phyloP scores from a whole-genome alignment of 2,888 invertebrate genomes.

The Theodoxus fluviatilis region DNA sequence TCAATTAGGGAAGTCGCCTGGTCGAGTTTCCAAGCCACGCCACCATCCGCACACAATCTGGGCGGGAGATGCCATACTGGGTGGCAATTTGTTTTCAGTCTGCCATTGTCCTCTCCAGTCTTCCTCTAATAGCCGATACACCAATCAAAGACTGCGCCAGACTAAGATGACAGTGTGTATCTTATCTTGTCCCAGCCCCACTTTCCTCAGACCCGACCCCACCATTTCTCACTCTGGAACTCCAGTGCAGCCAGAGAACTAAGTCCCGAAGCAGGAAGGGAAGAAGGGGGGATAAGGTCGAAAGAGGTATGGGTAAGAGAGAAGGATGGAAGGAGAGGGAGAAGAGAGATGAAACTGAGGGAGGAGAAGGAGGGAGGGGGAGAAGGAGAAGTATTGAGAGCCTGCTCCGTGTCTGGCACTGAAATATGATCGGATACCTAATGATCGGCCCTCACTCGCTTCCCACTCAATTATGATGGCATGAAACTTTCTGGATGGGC shows the following conservation, averaged over 20 bases:
- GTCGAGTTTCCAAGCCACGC: conserved; percentile 2
- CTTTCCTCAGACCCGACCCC: too few species aligned
- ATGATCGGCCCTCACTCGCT: conserved; percentile 23
- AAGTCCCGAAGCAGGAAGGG: too few species aligned
- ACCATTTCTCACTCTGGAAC: too few species aligned
- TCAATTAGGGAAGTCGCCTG: conserved; percentile 7
- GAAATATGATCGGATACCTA: conserved; percentile 24
- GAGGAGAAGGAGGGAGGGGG: background rate
- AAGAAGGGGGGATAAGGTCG: background rate
- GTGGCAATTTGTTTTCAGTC: too few species aligned
- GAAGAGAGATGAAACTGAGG: background rate
- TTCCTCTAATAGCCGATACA: too few species aligned
- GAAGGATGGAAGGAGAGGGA: background rate
- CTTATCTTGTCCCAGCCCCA: too few species aligned
- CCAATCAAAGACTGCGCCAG: too few species aligned
- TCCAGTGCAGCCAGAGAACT: too few species aligned
- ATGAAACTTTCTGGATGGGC: too few species aligned
- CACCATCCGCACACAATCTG: background rate
- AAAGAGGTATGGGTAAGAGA: background rate
- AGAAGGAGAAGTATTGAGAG: background rate
- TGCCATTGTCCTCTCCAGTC: too few species aligned
- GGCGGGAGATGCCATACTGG: too few species aligned
- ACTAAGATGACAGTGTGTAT: too few species aligned
- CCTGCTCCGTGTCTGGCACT: conserved; percentile 14
- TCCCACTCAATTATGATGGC: conserved; percentile 29